These are phyloP conservation scores for Tiliqua scincoides DNA, from an alignment of 2,113 vertebrate genomes.

Conservation along the genomic window DNA sequence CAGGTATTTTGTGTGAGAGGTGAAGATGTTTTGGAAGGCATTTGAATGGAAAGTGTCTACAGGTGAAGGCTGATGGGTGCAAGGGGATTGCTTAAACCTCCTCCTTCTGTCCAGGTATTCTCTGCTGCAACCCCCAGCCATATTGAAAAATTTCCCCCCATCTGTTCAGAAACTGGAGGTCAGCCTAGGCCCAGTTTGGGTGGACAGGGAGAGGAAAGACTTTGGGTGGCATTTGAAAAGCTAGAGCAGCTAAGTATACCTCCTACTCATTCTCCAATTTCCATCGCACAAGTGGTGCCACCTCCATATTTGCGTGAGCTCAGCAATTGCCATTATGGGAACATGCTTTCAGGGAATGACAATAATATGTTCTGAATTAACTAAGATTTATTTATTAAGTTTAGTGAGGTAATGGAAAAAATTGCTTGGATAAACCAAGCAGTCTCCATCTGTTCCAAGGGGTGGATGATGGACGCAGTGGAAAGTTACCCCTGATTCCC, in stretches of 20 bases:
- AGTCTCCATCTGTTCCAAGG: not conserved
- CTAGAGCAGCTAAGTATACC: not conserved
- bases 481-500: not conserved
- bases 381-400: not conserved
- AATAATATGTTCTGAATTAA: accelerated
- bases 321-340: not conserved
- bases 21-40: no score
- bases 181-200: no score
- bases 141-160: not conserved
- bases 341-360: not conserved
- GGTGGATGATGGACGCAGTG: not conserved
- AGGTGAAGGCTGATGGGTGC: not conserved
- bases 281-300: not conserved
- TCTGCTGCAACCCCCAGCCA: not conserved
- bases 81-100: not conserved
- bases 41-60: not conserved
- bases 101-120: not conserved
- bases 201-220: not conserved
- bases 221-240: not conserved
- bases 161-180: not conserved
- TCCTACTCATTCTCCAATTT: not conserved
- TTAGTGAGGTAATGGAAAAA: not conserved
- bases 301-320: not conserved
- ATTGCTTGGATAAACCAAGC: not conserved
- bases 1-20: no score